Conservation (phyloP, 2,113 vertebrate species). For the Aphyosemion australe region DNA sequence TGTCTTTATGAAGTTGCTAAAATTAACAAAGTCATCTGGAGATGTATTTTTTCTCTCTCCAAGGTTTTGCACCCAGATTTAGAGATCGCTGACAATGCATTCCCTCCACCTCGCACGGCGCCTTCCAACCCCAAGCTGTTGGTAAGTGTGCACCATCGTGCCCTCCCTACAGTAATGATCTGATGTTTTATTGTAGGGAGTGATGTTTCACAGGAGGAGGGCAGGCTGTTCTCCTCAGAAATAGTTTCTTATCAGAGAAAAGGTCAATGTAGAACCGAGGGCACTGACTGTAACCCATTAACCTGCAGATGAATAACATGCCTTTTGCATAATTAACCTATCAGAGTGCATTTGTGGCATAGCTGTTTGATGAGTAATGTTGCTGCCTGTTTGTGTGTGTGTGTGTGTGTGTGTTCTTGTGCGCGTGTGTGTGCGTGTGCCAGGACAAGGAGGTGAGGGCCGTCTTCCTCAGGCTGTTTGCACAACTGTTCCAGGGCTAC, state of each 20-base stretch:
- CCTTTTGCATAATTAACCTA: slow-evolving; percentile 28
- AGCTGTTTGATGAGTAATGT: slow-evolving; percentile 37
- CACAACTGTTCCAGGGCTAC: slow-evolving; percentile 98
- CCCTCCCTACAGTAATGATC: slow-evolving; percentile 3
- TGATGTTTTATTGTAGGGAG: slow-evolving; percentile 9
- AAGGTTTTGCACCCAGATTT: slow-evolving; percentile 97
- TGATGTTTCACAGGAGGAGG: slow-evolving; percentile 10
- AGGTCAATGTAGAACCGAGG: not conserved
- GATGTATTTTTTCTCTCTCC: slow-evolving; percentile 26
- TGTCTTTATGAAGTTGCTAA: not conserved
- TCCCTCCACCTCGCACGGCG: slow-evolving; percentile 91
- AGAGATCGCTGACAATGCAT: slow-evolving; percentile 96
- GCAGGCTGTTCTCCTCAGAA: slow-evolving; percentile 11
- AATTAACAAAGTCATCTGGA: not conserved
- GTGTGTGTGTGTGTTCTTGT: slow-evolving; percentile 11
- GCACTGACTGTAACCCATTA: slow-evolving; percentile 31
- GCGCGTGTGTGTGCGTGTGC: too few relatives aligned
- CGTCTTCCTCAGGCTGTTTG: slow-evolving; percentile 96
- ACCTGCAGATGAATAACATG: slow-evolving; percentile 19
- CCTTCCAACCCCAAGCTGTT: slow-evolving; percentile 93
- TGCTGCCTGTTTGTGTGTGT: slow-evolving; percentile 16
- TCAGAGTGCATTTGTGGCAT: slow-evolving; percentile 41
- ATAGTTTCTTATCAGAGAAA: slow-evolving; percentile 27
- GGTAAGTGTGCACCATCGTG: slow-evolving; percentile 80
- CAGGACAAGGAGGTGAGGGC: slow-evolving; percentile 98